phyloP scores from a whole-genome alignment of 2,797 vertebrate species.

The Leptodactylus fallax region DNA sequence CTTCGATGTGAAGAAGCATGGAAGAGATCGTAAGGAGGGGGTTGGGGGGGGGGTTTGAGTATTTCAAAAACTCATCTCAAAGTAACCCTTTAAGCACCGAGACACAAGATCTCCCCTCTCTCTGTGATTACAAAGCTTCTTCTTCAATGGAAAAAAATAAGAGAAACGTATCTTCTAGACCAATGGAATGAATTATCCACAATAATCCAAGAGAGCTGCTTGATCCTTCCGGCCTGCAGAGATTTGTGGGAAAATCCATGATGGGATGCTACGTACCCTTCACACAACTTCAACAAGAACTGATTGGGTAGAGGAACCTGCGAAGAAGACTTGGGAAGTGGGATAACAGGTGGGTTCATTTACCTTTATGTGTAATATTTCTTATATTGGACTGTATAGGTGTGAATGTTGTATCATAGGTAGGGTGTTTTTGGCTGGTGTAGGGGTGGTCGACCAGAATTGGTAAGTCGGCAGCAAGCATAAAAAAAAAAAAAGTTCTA shows the following conservation, averaged over 20 bases:
- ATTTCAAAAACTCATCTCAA: background rate
- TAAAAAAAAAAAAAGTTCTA: background rate
- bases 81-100: background rate
- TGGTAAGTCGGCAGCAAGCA: background rate
- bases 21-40: background rate
- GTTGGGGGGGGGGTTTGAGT: background rate
- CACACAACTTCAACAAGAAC: slow-evolving; percentile 1
- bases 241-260: background rate
- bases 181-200: slow-evolving; percentile 45
- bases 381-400: no score
- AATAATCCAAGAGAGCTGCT: slow-evolving; percentile 28
- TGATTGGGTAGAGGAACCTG: background rate
- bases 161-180: background rate
- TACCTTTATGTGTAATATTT: slow-evolving; percentile 36
- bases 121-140: slow-evolving; percentile 32
- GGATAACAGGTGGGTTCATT: slow-evolving; percentile 64
- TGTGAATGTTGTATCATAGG: no score
- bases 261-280: slow-evolving; percentile 59
- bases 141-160: slow-evolving; percentile 9
- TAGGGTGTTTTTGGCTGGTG: background rate
- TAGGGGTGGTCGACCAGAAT: background rate
- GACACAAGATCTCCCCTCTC: slow-evolving; percentile 24
- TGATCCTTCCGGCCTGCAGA: slow-evolving; percentile 3
- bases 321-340: background rate
- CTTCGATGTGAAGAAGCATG: slow-evolving; percentile 27